phyloP scores from a whole-genome alignment of 2,888 invertebrate genomes.

The Spisula subtruncata region DNA sequence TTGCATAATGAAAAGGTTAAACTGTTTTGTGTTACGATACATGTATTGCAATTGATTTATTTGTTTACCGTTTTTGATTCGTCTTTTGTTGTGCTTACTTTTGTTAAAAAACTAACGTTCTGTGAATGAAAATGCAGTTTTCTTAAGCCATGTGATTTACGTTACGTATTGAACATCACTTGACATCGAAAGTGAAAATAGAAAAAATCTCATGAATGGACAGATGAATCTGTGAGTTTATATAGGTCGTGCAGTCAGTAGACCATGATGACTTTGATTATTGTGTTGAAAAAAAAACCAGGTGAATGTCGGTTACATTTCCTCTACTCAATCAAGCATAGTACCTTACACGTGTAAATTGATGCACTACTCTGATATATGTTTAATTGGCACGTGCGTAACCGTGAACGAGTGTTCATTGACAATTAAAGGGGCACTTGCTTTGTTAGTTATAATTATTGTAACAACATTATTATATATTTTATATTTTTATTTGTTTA shows the following conservation, averaged over 20 bases:
- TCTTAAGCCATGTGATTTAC: not conserved
- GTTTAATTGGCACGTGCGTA: not conserved
- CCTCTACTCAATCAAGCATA: conserved; percentile 8
- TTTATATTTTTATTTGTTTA: too few species aligned
- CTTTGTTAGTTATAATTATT: too few species aligned
- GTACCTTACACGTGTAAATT: not conserved
- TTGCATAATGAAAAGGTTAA: conserved; percentile 16
- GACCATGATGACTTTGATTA: not conserved
- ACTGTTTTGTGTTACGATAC: not conserved
- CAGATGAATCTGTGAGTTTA: not conserved
- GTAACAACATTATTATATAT: too few species aligned
- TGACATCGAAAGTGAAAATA: conserved; percentile 23
- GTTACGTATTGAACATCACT: not conserved
- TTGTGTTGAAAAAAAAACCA: conserved; percentile 22
- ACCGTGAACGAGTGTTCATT: not conserved
- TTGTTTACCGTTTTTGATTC: conserved; percentile 2
- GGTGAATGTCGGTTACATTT: conserved; percentile 5
- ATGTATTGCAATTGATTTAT: conserved; percentile 16
- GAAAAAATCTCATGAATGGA: conserved; percentile 6
- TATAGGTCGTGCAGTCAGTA: conserved; percentile 10
- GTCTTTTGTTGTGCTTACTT: conserved; percentile 6
- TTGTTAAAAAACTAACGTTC: not conserved
- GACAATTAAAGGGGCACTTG: not conserved
- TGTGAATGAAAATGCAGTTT: not conserved
- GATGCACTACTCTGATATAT: not conserved